Conservation (phyloP, 2,797 vertebrate species). For the Galaxias olidus region DNA sequence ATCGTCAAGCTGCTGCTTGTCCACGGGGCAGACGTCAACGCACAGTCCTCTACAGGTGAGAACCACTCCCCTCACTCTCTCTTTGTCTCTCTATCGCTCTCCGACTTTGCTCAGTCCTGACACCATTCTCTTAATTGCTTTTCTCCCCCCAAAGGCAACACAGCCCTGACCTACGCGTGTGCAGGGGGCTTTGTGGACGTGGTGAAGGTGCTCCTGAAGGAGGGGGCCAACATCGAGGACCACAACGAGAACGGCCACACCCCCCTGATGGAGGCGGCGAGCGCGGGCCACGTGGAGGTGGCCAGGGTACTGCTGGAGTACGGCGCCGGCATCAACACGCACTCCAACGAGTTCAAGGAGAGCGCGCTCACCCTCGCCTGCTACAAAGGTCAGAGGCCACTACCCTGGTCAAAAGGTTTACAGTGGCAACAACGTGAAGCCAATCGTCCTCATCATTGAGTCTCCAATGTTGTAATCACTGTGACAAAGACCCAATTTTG, state of each 20-base stretch:
- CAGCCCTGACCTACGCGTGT: constrained; percentile 95
- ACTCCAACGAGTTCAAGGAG: constrained; percentile 99
- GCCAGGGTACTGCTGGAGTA: constrained; percentile 96
- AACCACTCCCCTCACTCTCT: not conserved
- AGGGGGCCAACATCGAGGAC: constrained; percentile 98
- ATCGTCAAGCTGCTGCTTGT: constrained; percentile 96
- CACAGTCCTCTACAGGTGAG: constrained; percentile 95
- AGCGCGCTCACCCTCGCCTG: constrained; percentile 98
- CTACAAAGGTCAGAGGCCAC: constrained; percentile 88
- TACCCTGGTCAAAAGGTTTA: too few relatives aligned
- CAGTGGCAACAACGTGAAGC: too few relatives aligned
- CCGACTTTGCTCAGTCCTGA: not conserved
- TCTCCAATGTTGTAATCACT: too few relatives aligned
- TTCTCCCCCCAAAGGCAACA: constrained; percentile 83
- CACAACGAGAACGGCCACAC: constrained; percentile 99
- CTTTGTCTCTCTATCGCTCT: not conserved
- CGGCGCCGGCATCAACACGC: constrained; percentile 98
- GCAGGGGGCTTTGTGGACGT: constrained; percentile 98
- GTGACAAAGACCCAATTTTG: too few relatives aligned
- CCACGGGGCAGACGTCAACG: constrained; percentile 96
- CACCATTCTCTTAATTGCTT: not conserved
- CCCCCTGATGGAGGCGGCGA: constrained; percentile 98
- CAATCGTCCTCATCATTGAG: too few relatives aligned
- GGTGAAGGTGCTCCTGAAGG: constrained; percentile 97
- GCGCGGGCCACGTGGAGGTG: constrained; percentile 96